Conservation (phyloP, 64 coral and sea anemone genomes). For the Stichodactyla helianthus region DNA sequence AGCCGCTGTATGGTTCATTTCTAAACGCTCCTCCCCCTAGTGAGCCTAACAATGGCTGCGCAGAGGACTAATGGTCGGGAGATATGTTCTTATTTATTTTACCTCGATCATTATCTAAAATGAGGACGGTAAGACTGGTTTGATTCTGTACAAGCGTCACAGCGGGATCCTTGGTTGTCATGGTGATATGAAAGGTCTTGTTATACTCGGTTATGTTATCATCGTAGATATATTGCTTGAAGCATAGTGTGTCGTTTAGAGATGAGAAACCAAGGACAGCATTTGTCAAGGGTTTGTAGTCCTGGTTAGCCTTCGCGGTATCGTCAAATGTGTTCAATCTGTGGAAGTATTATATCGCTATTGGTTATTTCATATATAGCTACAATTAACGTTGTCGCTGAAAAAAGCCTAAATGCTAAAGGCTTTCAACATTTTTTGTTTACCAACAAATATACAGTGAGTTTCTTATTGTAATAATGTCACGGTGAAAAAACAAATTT, state of each 20-base stretch:
- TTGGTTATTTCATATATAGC: no score
- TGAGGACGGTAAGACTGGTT: background rate
- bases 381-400: no score
- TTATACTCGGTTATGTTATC: background rate
- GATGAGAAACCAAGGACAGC: background rate
- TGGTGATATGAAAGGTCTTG: background rate
- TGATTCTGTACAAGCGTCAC: background rate
- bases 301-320: background rate
- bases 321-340: background rate
- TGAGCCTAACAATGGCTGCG: no score
- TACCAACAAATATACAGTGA: no score
- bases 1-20: no score
- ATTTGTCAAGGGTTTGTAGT: background rate
- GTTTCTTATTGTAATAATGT: no score
- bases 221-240: background rate
- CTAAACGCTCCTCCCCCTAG: no score
- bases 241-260: background rate
- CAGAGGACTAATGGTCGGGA: no score
- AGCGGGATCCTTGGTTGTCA: background rate
- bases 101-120: background rate
- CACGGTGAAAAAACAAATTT: no score
- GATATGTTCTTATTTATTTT: background rate
- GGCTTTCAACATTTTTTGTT: no score
- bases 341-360: background rate
- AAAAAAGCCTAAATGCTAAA: no score